A percentile compares a stretch with the other conserved stretches of the same genome.
phyloP scores from a whole-genome alignment of 2,113 vertebrate genomes.

The Micromys minutus region DNA sequence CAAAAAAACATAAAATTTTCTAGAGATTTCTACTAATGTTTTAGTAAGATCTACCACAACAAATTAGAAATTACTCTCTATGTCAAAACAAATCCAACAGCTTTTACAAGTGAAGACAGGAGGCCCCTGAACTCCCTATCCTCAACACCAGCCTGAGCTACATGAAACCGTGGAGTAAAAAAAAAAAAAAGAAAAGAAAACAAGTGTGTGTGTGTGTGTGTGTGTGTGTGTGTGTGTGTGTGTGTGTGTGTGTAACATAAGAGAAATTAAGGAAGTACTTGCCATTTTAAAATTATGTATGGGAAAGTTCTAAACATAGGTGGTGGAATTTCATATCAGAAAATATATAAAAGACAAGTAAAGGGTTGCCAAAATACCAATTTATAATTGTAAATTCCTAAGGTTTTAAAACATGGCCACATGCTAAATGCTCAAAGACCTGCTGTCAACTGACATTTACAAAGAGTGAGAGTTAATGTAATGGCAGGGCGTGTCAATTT shows the following conservation, averaged over 20 bases:
- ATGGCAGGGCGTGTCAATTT: conserved; percentile 74
- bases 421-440: conserved; percentile 69
- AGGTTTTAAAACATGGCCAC: conserved; percentile 67
- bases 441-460: conserved; percentile 65
- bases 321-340: conserved; percentile 43
- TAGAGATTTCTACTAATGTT: conserved; percentile 45
- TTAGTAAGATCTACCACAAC: conserved; percentile 32
- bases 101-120: not conserved
- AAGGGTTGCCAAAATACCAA: conserved; percentile 63
- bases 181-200: not conserved
- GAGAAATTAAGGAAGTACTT: no score
- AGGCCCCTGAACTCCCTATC: not conserved
- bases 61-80: conserved; percentile 55
- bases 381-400: conserved; percentile 72
- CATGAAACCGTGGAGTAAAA: not conserved
- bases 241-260: no score
- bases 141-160: not conserved
- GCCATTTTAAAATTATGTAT: conserved; percentile 56
- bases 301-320: conserved; percentile 22
- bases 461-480: conserved; percentile 71
- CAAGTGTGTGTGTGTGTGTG: no score
- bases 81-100: conserved; percentile 49
- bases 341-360: conserved; percentile 60
- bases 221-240: no score
- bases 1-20: conserved; percentile 39